Conservation (phyloP, 2,888 invertebrate genomes). For the Carterocephalus palaemon region DNA sequence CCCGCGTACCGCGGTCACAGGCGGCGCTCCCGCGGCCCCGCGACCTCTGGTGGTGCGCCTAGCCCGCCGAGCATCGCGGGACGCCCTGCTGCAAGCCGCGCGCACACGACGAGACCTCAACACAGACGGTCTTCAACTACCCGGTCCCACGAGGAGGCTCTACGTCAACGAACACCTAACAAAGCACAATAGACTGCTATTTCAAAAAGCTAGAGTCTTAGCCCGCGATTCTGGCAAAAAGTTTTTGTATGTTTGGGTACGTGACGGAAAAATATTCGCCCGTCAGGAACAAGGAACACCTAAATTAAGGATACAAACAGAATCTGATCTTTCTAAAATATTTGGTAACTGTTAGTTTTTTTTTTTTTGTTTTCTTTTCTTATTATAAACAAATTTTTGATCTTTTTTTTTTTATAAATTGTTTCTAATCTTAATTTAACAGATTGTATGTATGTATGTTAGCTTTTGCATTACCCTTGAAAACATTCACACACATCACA, state of each 20-base stretch:
- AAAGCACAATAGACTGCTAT: background rate
- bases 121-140: background rate
- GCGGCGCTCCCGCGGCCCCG: background rate
- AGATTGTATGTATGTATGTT: too few species aligned
- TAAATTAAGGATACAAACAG: background rate
- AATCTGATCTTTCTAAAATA: background rate
- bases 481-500: too few species aligned
- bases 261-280: too few species aligned
- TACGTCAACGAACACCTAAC: constrained; percentile 1
- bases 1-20: background rate
- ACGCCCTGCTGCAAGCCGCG: background rate
- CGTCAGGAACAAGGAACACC: constrained; percentile 5
- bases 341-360: background rate
- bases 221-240: constrained; percentile 1
- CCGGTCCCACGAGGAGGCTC: background rate
- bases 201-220: background rate
- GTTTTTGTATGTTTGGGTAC: background rate
- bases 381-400: too few species aligned
- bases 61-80: background rate
- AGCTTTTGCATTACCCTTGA: too few species aligned
- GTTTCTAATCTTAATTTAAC: too few species aligned
- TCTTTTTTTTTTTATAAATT: background rate
- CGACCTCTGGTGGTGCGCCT: background rate
- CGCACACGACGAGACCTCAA: background rate
- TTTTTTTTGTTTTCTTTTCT: background rate